phyloP scores from a whole-genome alignment of 2,113 vertebrate genomes.

The Opisthocomus hoazin region DNA sequence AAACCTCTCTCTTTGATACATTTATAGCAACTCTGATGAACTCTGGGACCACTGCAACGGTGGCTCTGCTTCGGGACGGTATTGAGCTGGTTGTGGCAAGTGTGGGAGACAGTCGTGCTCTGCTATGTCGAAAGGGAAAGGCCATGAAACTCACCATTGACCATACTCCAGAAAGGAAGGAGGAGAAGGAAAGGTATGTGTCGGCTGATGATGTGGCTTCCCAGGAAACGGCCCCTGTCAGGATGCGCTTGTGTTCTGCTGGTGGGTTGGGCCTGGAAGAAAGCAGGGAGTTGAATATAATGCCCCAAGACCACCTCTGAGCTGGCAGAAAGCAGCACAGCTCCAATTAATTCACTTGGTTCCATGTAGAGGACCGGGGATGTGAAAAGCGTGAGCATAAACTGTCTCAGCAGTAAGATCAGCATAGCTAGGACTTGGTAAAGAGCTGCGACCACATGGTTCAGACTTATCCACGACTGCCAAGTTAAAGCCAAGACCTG shows the following conservation, averaged over 20 bases:
- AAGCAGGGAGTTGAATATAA: neutral
- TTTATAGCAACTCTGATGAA: constrained; percentile 78
- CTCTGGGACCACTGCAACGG: constrained; percentile 91
- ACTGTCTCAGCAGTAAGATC: neutral
- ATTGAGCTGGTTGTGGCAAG: constrained; percentile 95
- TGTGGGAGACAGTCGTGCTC: constrained; percentile 93
- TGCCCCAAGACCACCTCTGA: neutral
- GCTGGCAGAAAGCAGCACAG: neutral
- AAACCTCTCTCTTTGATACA: constrained; percentile 27
- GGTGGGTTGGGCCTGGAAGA: neutral
- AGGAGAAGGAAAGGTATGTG: constrained; percentile 91
- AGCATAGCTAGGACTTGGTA: neutral
- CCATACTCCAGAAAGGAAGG: constrained; percentile 95
- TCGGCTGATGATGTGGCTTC: neutral
- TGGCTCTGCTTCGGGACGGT: constrained; percentile 92
- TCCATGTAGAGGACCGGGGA: neutral
- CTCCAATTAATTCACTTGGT: neutral
- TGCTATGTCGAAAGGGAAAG: constrained; percentile 94
- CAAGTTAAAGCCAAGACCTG: neutral
- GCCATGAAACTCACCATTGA: constrained; percentile 91
- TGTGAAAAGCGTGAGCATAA: neutral
- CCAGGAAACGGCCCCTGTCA: neutral
- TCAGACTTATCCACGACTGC: neutral
- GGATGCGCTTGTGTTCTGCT: neutral
- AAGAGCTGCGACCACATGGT: neutral